These are phyloP conservation scores for Bufotes viridis DNA, from an alignment of 2,797 vertebrate genomes.

Conservation along the genomic window DNA sequence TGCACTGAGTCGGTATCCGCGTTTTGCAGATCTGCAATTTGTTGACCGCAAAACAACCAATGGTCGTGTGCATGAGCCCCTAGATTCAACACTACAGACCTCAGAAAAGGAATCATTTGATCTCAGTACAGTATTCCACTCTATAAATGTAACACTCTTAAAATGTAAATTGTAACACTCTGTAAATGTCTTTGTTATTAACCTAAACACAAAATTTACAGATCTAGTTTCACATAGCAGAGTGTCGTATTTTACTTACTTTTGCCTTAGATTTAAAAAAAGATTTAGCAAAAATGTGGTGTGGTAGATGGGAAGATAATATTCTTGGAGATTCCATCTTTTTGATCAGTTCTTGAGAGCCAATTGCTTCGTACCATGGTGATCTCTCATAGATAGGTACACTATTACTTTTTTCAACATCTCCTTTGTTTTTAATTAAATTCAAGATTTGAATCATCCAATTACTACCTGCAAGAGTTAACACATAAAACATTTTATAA, in stretches of 20 bases:
- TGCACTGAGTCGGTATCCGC: too few relatives aligned
- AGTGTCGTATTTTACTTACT: constrained; percentile 41
- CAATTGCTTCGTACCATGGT: rapidly evolving
- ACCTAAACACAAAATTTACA: too few relatives aligned
- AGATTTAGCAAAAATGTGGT: constrained; percentile 58
- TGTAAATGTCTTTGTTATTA: too few relatives aligned
- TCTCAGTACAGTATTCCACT: too few relatives aligned
- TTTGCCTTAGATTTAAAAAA: constrained; percentile 63
- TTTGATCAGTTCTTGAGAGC: constrained; percentile 58
- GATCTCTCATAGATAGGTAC: constrained; percentile 15
- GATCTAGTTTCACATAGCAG: too few relatives aligned
- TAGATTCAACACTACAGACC: too few relatives aligned
- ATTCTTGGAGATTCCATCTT: constrained; percentile 73
- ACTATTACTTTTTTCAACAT: constrained; percentile 33
- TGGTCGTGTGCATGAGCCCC: too few relatives aligned
- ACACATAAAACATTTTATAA: background rate
- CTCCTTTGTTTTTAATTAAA: constrained; percentile 60
- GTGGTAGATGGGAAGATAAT: constrained; percentile 81
- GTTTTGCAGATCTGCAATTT: too few relatives aligned
- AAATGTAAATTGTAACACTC: too few relatives aligned
- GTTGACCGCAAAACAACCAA: too few relatives aligned
- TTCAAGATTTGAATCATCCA: constrained; percentile 64
- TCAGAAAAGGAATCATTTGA: too few relatives aligned
- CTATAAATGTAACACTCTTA: too few relatives aligned
- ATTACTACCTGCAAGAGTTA: constrained; percentile 50